phyloP scores from a whole-genome alignment of 1,140 invertebrate genomes.

The Trichomalopsis sarcophagae region DNA sequence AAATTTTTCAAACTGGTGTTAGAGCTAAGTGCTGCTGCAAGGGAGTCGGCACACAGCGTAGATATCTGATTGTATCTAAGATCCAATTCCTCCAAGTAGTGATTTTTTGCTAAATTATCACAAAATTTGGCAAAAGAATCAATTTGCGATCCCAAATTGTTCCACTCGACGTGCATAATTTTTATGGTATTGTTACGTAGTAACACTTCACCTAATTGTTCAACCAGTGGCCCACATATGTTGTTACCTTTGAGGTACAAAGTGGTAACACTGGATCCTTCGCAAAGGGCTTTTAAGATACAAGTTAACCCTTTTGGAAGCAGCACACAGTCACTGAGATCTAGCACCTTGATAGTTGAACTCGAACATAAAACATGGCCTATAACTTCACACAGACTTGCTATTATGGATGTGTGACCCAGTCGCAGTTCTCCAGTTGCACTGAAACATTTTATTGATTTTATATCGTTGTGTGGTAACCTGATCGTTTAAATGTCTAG shows the following conservation, averaged over 20 bases:
- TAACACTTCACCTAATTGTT: constrained; percentile 66
- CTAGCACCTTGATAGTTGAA: constrained; percentile 61
- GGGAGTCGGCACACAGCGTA: constrained; percentile 61
- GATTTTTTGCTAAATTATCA: constrained; percentile 67
- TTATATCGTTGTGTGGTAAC: not conserved
- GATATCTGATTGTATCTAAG: constrained; percentile 72
- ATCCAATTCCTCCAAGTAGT: constrained; percentile 68
- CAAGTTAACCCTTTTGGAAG: constrained; percentile 61
- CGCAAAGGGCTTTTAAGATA: constrained; percentile 65
- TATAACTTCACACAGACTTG: constrained; percentile 66
- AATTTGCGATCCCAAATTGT: constrained; percentile 65
- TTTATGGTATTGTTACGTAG: constrained; percentile 67
- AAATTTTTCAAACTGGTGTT: constrained; percentile 68
- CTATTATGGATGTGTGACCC: constrained; percentile 62
- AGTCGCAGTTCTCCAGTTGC: constrained; percentile 62
- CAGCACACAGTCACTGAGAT: constrained; percentile 69
- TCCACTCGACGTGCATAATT: constrained; percentile 69
- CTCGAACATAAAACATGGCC: constrained; percentile 66
- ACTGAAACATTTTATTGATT: constrained; percentile 51
- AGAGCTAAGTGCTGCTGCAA: constrained; percentile 60
- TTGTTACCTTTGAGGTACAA: constrained; percentile 72
- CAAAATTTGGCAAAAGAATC: constrained; percentile 69
- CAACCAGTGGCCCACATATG: constrained; percentile 63
- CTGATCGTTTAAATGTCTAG: not conserved
- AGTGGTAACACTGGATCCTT: constrained; percentile 64